Evolutionary conservation across 1,140 invertebrate genomes (phyloP), one percentile per base, ranked within the genome.

Genomic region (Apis florea): DNA sequence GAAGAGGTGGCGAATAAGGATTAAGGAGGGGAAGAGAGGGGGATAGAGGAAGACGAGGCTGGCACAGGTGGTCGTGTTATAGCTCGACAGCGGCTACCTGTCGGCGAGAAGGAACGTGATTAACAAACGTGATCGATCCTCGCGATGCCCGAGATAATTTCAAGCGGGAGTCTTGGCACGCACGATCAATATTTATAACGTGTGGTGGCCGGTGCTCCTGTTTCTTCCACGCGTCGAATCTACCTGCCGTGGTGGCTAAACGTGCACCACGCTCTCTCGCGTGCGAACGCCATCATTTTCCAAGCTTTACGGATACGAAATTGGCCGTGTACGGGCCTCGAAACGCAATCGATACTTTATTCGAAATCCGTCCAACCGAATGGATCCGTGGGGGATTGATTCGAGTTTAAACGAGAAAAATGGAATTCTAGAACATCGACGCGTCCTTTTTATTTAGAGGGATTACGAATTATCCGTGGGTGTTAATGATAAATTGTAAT

Each of bases 101-200:
- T 80, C 64, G 69, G 63, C 64, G 64, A 24, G 77, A 59, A 79
- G 63, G 68, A 83, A 83, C 83, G 83, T 82, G 83, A 81, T 84
- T 84, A 82, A 84, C 83, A 84, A 82, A 82, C 83, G 71, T 79
- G 72, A 84, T 81, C 82, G 77, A 79, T 83, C 59, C 77, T 26
- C 69, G 54, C 63, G 82, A 83, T 83, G 82, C 61, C 69, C 69
- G 71, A 81, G 78, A 83, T 83, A 83, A 83, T 83, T 83, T 78
- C 82, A 56, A 69, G 68, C 8, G 67, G 70, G 56, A 69, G 78
- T 69, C 64, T 24, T 74, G 56, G 70, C 75, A 78, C 69, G 69
- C 78, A 74, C 82, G 78, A 84, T 84, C 79, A 84, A 84, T 84
- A 84, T 84, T 84, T 84, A 84, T 84, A 82, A 82, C 79, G 83